Evolutionary conservation across 2,888 invertebrate genomes (phyloP), one percentile per base, ranked within the genome.

Genomic region (Pseudococcus longispinus): DNA sequence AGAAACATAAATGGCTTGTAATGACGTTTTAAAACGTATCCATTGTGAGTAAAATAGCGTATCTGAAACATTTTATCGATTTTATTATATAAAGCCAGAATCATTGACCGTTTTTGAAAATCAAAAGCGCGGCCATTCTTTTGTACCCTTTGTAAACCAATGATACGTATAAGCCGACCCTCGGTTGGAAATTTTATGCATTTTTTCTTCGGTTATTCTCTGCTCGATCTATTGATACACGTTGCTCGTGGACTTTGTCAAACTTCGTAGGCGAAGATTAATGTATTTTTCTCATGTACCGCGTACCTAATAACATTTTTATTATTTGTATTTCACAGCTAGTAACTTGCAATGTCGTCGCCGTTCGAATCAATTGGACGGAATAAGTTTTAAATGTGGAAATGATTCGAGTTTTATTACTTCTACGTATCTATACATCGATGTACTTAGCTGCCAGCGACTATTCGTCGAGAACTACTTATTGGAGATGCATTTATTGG

Each of bases 1-100:
- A 80, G 77, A 80, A 80, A 80, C 77, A 80, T 80, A 80, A 80
- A 80, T 80, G 77, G 77, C 77, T 80, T 80, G 77, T 80, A 80
- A 80, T 80, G 77, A 80, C 77, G 42, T 80, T 80, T 42, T 80
- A 80, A 80, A 80, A n/a, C 20, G 77, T 42, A 80, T 42, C 77
- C 77, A 80, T 80, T 80, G 77, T 80, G 5, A 37, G 77, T 9
- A 9, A 20, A 80, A 80, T 80, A 80, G 20, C 77, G 20, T 80
- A 80, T 80, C 77, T 42, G 77, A 80, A 80, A 80, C 42, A 80
- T 80, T 80, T 77, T 20, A 20, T 20, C 42, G 77, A 42, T 80
- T 80, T 80, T 42, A 32, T 74, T 74, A n/a, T 32, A 42, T 20
- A 80, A 26, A 80, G 70, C 32, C 70, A n/a, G 42, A 80, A 80